Conservation (phyloP, 2,797 vertebrate genomes). For the Gadopsis bispinosus region DNA sequence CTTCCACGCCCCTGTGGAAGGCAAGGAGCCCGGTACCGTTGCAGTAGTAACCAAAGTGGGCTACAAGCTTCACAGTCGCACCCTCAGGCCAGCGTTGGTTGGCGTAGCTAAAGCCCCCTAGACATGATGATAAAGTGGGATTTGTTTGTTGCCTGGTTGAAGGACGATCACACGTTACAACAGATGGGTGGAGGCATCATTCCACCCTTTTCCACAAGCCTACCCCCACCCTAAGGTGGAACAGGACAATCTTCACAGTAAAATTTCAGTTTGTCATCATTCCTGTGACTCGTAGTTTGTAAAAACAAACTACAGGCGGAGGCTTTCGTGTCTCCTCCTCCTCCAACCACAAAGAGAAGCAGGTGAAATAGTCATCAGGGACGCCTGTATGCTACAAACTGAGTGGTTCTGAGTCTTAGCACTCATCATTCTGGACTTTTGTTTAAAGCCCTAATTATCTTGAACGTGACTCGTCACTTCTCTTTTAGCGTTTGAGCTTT, state of each 20-base stretch:
- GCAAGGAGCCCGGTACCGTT: slow-evolving; percentile 92
- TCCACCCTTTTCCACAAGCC: not conserved
- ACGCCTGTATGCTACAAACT: not conserved
- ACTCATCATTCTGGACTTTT: slow-evolving; percentile 57
- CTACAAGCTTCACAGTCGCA: slow-evolving; percentile 96
- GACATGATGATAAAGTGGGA: slow-evolving; percentile 32
- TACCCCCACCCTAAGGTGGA: slow-evolving; percentile 22
- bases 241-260: slow-evolving; percentile 4
- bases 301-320: not conserved
- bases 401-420: slow-evolving; percentile 2
- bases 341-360: not conserved
- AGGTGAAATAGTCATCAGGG: not conserved
- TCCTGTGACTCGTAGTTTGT: slow-evolving; percentile 10
- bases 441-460: slow-evolving; percentile 24
- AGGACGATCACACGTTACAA: slow-evolving; percentile 30
- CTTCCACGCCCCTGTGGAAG: slow-evolving; percentile 90
- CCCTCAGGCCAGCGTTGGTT: slow-evolving; percentile 93
- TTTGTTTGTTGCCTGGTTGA: slow-evolving; percentile 38
- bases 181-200: slow-evolving; percentile 34
- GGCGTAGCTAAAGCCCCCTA: slow-evolving; percentile 93
- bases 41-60: slow-evolving; percentile 95
- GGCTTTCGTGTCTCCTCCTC: not conserved
- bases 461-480: not conserved
- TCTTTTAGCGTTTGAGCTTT: slow-evolving; percentile 24
- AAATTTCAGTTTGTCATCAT: slow-evolving; percentile 17